Evolutionary conservation across 2,113 vertebrate genomes (phyloP).

Genomic region (Bos indicus): DNA sequence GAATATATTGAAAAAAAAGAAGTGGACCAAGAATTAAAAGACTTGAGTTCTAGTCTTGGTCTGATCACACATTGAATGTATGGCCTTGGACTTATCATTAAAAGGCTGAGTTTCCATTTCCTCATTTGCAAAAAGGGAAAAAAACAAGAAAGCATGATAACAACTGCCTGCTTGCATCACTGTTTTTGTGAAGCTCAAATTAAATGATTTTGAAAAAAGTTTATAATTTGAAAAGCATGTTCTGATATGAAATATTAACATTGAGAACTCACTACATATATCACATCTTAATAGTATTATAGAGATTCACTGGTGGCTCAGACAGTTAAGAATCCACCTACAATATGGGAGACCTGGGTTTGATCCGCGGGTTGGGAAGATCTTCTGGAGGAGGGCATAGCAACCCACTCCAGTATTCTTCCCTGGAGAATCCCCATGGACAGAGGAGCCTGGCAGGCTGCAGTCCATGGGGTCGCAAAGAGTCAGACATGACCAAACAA

Average conservation of each 20-base stretch:
- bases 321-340: not conserved
- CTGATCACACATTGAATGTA: not conserved
- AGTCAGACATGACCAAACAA: not conserved
- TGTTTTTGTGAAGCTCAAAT: not conserved
- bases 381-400: not conserved
- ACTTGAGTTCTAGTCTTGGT: not conserved
- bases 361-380: not conserved
- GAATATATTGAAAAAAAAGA: not conserved
- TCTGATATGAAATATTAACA: not conserved
- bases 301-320: not conserved
- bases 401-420: not conserved
- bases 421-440: not conserved
- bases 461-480: not conserved
- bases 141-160: not conserved
- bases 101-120: not conserved
- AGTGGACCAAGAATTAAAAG: not conserved
- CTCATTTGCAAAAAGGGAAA: not conserved
- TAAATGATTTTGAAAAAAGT: not conserved
- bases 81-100: not conserved
- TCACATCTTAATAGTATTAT: not conserved
- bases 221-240: not conserved
- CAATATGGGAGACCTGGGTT: not conserved
- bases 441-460: not conserved
- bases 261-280: not conserved
- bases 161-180: not conserved